phyloP scores from a whole-genome alignment of 2,113 vertebrate genomes.

The Anser cygnoides region DNA sequence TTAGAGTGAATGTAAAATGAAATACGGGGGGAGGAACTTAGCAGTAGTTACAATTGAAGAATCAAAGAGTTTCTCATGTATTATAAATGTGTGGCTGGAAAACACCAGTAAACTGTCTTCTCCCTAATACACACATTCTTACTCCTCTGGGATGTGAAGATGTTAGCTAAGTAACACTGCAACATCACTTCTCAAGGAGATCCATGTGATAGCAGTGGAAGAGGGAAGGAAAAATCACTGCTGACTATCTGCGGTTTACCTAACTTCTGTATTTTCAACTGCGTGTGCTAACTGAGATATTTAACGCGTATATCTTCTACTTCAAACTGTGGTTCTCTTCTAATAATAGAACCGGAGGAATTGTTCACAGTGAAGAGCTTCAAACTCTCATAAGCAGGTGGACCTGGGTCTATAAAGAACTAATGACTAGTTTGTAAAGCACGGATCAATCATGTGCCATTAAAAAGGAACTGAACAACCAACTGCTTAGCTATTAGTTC shows the following conservation, averaged over 20 bases:
- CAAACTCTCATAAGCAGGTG: neutral
- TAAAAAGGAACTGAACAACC: neutral
- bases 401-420: neutral
- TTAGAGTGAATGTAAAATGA: neutral
- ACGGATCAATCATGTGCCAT: accelerated
- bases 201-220: accelerated
- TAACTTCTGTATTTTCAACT: neutral
- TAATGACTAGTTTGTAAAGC: neutral
- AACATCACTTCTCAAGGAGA: neutral
- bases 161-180: neutral
- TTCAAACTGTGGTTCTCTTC: neutral
- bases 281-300: neutral
- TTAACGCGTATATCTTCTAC: accelerated
- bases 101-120: neutral
- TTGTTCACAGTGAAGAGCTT: neutral
- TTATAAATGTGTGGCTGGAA: neutral
- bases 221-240: neutral
- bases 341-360: neutral
- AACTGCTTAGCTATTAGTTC: neutral
- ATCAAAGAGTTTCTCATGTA: neutral
- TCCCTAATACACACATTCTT: neutral
- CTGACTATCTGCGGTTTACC: neutral
- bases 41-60: neutral
- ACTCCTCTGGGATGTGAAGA: neutral
- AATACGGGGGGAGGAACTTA: neutral